Conservation (phyloP, 2,113 vertebrate species). For the Urocolius indicus region DNA sequence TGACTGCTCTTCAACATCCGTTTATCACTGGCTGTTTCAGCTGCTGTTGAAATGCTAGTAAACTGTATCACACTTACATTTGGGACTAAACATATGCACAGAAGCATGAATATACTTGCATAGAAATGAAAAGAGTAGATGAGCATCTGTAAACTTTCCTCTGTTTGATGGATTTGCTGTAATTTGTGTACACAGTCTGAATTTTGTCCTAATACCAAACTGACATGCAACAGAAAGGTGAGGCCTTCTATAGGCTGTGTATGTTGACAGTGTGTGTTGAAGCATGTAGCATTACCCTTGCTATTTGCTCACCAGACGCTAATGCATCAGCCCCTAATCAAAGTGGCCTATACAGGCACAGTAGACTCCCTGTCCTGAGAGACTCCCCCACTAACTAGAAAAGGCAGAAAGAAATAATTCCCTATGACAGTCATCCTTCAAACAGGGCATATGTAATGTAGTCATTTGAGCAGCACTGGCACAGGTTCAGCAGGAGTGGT, state of each 20-base stretch:
- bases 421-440: not conserved
- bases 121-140: not conserved
- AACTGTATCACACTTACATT: not conserved
- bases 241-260: not conserved
- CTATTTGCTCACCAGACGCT: not conserved
- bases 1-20: constrained; percentile 19
- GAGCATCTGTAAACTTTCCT: not conserved
- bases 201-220: not conserved
- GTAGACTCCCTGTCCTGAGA: not conserved
- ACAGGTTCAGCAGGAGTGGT: not conserved
- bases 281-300: not conserved
- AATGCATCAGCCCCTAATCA: not conserved
- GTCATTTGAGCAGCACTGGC: not conserved
- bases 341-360: not conserved
- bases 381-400: not conserved
- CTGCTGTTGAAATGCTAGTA: constrained; percentile 8
- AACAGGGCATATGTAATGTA: not conserved
- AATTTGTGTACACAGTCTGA: not conserved
- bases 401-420: not conserved
- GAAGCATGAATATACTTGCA: not conserved
- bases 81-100: not conserved
- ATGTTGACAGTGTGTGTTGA: not conserved
- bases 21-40: constrained; percentile 13
- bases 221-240: not conserved
- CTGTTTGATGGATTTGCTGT: not conserved